Base-by-base conservation (phyloP, 2,888 invertebrate genomes). In the Ichneumoninae sp. region DNA sequence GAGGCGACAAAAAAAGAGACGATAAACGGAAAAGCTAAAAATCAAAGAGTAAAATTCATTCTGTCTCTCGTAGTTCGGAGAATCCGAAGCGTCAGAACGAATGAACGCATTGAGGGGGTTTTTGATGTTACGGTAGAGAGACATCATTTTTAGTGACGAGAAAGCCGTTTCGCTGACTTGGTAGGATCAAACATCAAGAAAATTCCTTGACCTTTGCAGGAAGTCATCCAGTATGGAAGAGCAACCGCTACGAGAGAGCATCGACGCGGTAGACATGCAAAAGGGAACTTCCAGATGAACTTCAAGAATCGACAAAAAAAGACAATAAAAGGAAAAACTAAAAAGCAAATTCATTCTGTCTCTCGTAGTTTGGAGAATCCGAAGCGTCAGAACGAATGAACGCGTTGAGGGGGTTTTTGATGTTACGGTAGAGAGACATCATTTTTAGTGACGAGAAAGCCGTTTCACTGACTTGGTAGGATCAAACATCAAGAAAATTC, bases 181-280 rank as follows among this genome's bases (percentile, higher is more conserved):
- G 36, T 60, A 47, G 63, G 75, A 76, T 75, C 66, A 79, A 75
- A 65, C 79, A 69, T 66, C 52, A 40, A 30, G 70, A 69, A 75
- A 77, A 83, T 81, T 83, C 76, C 73, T 60, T 80, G 83, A 81
- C 73, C 83, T 68, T 81, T 81, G 44, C 80, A 76, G 80, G 76
- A 81, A 83, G 83, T 40, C 40, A 40, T 40, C 73, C 68, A 75
- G 69, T 40, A 57, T 40, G 40, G 57, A 16, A 71, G 71, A 7
- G 54, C 54, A 3, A 54, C 22, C 26, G 73, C 30, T 44, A n/a
- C 26, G 47, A 13, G 73, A 44, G 60, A 54, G 8, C 73, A 73
- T 60, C 73, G n/a, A 6, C 60, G 10, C 73, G 0, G 57, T 60
- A n/a, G 36, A 19, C 54, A 22, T 57, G 40, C 71, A 40, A 40